Conservation (phyloP, 2,888 invertebrate genomes). For the Maniola hyperantus region DNA sequence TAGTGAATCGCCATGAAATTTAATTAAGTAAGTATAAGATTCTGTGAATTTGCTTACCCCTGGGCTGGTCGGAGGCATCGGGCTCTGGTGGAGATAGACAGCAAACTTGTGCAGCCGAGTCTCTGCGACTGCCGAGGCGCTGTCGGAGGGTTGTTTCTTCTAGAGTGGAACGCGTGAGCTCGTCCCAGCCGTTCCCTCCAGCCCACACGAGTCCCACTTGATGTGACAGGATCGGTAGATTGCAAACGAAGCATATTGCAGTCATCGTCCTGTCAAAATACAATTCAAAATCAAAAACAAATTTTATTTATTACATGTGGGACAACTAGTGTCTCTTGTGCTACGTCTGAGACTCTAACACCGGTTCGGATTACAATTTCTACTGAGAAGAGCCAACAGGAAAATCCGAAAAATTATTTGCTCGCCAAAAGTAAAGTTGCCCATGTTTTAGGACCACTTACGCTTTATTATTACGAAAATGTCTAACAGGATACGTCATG, state of each 20-base stretch:
- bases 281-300: too few species aligned
- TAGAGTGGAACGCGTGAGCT: constrained; percentile 91
- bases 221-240: constrained; percentile 96
- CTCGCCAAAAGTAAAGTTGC: not conserved
- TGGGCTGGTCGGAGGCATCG: constrained; percentile 84
- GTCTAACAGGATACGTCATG: constrained; percentile 69
- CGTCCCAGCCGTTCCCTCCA: constrained; percentile 97
- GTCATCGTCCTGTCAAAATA: constrained; percentile 91
- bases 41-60: constrained; percentile 54
- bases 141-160: constrained; percentile 93
- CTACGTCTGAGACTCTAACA: too few species aligned
- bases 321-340: too few species aligned
- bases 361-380: too few species aligned
- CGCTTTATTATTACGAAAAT: constrained; percentile 76
- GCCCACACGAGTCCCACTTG: constrained; percentile 97
- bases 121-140: constrained; percentile 91
- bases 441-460: constrained; percentile 50
- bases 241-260: constrained; percentile 97
- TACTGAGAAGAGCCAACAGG: too few species aligned
- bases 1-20: too few species aligned
- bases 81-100: constrained; percentile 92
- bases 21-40: too few species aligned
- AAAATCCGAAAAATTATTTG: not conserved
- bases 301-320: too few species aligned
- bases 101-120: constrained; percentile 95